Evolutionary conservation across 2,888 invertebrate genomes (phyloP), one percentile per base, ranked within the genome.

Genomic region (Homarus gammarus): DNA sequence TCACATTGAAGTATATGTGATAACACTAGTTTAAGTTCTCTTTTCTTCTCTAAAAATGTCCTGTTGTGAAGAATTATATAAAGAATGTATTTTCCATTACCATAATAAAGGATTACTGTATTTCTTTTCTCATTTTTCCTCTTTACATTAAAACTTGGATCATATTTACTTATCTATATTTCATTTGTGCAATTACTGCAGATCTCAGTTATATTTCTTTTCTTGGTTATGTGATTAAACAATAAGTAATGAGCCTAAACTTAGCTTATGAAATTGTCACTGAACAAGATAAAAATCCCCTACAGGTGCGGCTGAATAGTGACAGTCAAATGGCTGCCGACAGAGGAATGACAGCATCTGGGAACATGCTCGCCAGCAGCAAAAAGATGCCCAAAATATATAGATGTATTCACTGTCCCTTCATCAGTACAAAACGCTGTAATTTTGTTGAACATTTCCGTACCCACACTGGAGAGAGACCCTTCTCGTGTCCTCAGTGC

Each of bases 391-490:
- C 73, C 27, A 27, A 44, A 36, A 36, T 40, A 33, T 44, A 68
- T 31, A 64, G 64, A 38, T 82, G 68, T 82, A 27, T 68, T 44
- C 40, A 68, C 27, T 68, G 82, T 68, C n/a, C 82, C n/a, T 73
- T 73, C 44, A 15, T 22, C 22, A 73, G 40, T 73, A 73, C 36
- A 38, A 73, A 44, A 8, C 40, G 38, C 33, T 64, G 64, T 27
- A 22, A 73, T 44, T 73, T 36, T 44, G 38, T n/a, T 2, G 38
- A 40, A 31, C 73, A 86, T 78, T 49, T 61, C 33, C 78, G 86
- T 18, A 86, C 78, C 6, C 86, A 86, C 64, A 86, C 86, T 27
- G 86, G 86, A n/a, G 86, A 86, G 51, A 86, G 68, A 40, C 86
- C 86, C 22, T 86, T 70, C 36, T 77, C 49, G n/a, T 86, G 86